Base-by-base conservation (phyloP, 2,888 invertebrate species). In the Anticlea derivata region DNA sequence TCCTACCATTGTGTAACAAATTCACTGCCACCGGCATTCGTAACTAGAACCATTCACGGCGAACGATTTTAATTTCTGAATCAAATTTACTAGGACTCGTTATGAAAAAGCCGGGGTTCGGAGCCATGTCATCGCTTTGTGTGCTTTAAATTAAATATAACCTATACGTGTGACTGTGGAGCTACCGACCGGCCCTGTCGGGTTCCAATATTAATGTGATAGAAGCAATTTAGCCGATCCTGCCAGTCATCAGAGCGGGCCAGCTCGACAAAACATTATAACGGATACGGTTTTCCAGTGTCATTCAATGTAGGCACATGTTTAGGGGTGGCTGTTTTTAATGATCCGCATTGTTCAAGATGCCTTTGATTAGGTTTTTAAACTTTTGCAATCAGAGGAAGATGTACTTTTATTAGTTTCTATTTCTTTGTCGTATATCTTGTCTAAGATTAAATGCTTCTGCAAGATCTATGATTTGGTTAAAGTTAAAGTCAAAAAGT, bases 101-200 rank as follows among this genome's bases (percentile, higher is more conserved):
- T 80, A 78, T 78, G 76, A 78, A 77, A 80, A 80, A 78, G 75
- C 73, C 76, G 75, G 78, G 69, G 31, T 70, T 67, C 75, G 76
- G 77, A 81, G 81, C 76, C 85, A 80, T 81, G 80, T 82, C 80
- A 81, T 82, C 78, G 85, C 79, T 76, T 88, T 88, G 86, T 88
- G 77, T 80, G 76, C 73, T 80, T 84, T 80, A 84, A 86, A 87
- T 87, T 86, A 88, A 87, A 86, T 84, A 85, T 80, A 76, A 74
- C 60, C 71, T 68, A 72, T 78, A 75, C 72, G 77, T 80, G 81
- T 79, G 78, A 75, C 77, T 78, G 75, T 27, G 48, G 51, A n/a
- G 60, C 70, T 68, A 73, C 72, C 75, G 74, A 73, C 72, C 75
- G 74, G 70, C 68, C 69, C 70, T 67, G 65, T 61, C 62, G 73